These are phyloP conservation scores for Hylomyscus alleni DNA, from an alignment of 2,797 vertebrate species.

Conservation along the genomic window DNA sequence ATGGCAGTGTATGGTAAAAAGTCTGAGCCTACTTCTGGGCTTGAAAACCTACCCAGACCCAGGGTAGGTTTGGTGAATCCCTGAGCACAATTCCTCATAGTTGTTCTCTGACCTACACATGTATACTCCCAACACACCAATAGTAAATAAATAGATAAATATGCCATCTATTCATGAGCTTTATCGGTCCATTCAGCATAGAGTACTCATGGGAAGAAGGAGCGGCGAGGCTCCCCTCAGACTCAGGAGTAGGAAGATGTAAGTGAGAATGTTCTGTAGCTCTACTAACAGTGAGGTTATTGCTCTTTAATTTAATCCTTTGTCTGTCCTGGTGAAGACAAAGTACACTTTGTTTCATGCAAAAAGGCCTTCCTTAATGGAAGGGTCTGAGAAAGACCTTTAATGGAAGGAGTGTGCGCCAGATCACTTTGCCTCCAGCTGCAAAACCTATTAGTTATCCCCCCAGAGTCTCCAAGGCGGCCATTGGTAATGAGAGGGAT, in stretches of 20 bases:
- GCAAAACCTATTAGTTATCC: constrained; percentile 72
- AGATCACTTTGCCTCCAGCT: constrained; percentile 80
- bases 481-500: constrained; percentile 15
- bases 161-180: background rate
- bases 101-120: background rate
- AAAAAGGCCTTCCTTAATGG: constrained; percentile 75
- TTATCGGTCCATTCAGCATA: background rate
- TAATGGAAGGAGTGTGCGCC: constrained; percentile 62
- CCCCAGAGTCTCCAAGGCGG: constrained; percentile 60
- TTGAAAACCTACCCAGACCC: background rate
- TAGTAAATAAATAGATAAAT: too few relatives aligned
- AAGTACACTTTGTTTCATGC: constrained; percentile 68
- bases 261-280: background rate
- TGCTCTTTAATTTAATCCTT: constrained; percentile 76
- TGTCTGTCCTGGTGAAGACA: constrained; percentile 66
- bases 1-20: background rate
- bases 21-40: background rate
- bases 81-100: background rate
- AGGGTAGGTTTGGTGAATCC: too few relatives aligned
- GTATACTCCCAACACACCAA: background rate
- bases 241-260: background rate
- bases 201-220: background rate
- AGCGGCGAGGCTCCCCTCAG: background rate
- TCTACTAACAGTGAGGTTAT: constrained; percentile 54
- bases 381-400: constrained; percentile 75